A percentile compares a stretch with the other conserved stretches of the same genome.
phyloP scores from a whole-genome alignment of 2,113 vertebrate genomes.

The Solea solea region DNA sequence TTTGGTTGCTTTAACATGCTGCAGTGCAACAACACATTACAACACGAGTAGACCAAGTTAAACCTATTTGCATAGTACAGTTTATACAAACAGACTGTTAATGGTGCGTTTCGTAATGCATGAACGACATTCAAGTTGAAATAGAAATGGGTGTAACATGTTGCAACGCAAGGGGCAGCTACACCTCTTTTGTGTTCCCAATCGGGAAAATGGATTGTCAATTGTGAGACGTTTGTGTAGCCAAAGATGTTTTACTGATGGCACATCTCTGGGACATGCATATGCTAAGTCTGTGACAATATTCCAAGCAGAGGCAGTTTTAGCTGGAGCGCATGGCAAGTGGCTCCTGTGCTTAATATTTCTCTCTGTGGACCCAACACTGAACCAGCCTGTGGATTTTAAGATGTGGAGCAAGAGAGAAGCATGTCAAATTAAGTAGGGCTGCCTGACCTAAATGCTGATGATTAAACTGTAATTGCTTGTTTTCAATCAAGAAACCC shows the following conservation, averaged over 20 bases:
- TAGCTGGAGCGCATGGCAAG: background rate
- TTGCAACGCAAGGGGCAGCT: background rate
- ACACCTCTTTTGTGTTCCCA: too few species aligned
- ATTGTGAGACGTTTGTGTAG: conserved; percentile 4
- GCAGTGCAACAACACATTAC: background rate
- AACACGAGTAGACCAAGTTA: background rate
- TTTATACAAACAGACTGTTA: background rate
- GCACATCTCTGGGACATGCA: background rate
- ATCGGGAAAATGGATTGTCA: too few species aligned
- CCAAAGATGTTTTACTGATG: background rate
- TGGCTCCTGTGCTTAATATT: background rate
- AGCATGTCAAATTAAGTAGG: background rate
- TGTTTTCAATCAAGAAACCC: background rate
- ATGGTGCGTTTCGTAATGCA: background rate
- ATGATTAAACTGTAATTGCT: background rate
- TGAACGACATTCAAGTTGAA: too few species aligned
- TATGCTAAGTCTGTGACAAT: background rate
- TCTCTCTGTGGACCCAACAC: background rate
- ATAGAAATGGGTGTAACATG: background rate
- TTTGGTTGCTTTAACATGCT: background rate
- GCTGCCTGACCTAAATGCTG: too few species aligned
- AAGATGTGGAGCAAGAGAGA: conserved; percentile 1
- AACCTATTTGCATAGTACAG: background rate
- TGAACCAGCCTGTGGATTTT: background rate
- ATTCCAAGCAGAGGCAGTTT: background rate